Conservation (phyloP, 2,797 vertebrate species). For the Amazona ochrocephala region DNA sequence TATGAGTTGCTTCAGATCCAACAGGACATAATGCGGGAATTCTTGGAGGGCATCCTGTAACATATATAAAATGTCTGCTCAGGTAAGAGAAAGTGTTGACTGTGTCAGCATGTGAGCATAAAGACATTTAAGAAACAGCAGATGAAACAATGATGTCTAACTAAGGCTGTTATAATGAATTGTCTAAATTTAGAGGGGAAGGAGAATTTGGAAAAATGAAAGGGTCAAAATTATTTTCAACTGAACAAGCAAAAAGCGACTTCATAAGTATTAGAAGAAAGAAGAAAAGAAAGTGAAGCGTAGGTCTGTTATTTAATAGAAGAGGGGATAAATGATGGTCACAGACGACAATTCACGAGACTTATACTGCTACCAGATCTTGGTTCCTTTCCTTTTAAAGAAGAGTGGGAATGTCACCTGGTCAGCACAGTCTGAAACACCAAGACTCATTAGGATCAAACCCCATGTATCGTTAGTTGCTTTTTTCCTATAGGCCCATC, state of each 20-base stretch:
- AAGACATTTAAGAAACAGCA: background rate
- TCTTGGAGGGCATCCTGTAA: background rate
- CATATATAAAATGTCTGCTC: background rate
- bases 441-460: background rate
- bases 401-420: background rate
- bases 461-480: background rate
- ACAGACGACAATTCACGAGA: background rate
- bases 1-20: background rate
- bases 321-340: background rate
- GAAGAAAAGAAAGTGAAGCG: background rate
- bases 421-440: background rate
- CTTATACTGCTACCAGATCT: background rate
- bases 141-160: background rate
- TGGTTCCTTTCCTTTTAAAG: background rate
- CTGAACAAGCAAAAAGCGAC: background rate
- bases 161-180: background rate
- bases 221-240: background rate
- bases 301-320: background rate
- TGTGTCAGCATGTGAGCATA: background rate
- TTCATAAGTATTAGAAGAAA: background rate
- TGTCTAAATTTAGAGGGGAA: background rate
- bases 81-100: background rate
- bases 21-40: background rate
- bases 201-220: background rate
- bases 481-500: background rate